Base-by-base conservation (phyloP, 2,113 vertebrate genomes). In the Paramisgurnus dabryanus region DNA sequence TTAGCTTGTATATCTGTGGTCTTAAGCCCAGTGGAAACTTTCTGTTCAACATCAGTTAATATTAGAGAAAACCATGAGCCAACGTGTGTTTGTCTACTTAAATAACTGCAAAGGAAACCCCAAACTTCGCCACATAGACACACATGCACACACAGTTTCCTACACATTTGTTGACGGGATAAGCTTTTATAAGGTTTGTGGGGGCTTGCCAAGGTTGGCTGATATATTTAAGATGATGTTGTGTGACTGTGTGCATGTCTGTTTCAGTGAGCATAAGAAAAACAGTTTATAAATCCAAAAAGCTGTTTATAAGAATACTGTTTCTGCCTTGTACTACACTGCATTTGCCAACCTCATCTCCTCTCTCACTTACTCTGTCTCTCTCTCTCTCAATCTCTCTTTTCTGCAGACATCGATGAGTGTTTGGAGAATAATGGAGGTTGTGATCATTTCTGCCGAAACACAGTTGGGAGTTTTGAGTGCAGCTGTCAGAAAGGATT, bases 401-500 rank as follows among this genome's bases (percentile, higher is more conserved):
- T 53, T 18, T 27, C 70, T 17, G 4, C 92, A 99, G 97, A 99
- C 85, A 97, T 98, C 6, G 96, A 98, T 18, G 97, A 99, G 85
- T 99, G 97, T 85, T 91, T 94, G 92, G 92, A 94, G 85, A 96
- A 97, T 90, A 98, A 96, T 0, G 97, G 96, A 0, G 96, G 97
- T 87, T 99, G 97, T 3, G 96, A 99, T 88, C 95, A 97, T 85
- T 95, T 95, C 89, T 99, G 97, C 90, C 80, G 95, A 40, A 98
- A 99, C 90, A 98, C 97, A 0, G 96, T 99, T 82, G 97, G 97
- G 76, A 98, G 97, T 88, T 98, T 99, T n/a, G 97, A 98, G 82
- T 99, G 97, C 85, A 95, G 97, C 93, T 99, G 97, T 86, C 96
- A 94, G 87, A 98, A 97, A 82, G 97, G 97, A 72, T 94, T 97